Evolutionary conservation across 2,113 vertebrate genomes (phyloP).

Genomic region (Ictidomys tridecemlineatus): DNA sequence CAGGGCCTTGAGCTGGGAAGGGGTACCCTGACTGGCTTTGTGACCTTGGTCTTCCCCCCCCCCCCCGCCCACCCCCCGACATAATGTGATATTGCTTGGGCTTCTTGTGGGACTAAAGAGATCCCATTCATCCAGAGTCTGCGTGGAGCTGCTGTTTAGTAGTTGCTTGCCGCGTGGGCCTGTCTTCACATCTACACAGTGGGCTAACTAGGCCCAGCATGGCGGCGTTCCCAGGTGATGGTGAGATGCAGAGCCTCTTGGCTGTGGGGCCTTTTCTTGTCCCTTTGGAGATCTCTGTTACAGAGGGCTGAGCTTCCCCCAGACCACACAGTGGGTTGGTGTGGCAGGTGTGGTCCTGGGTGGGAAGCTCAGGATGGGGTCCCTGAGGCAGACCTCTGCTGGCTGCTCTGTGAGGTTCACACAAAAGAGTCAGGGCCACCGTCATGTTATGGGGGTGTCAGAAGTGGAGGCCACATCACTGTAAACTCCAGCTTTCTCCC

Average conservation of each 20-base stretch:
- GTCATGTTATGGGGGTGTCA: not conserved
- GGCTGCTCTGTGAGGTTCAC: not conserved
- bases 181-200: not conserved
- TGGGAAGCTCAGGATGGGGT: not conserved
- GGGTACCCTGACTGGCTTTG: not conserved
- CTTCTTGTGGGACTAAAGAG: no score
- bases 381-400: not conserved
- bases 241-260: not conserved
- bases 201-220: not conserved
- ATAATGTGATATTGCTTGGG: not conserved
- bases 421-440: not conserved
- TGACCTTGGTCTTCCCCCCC: not conserved
- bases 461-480: not conserved
- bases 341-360: not conserved
- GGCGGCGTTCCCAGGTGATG: not conserved
- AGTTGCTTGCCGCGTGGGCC: no score
- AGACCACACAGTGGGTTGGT: no score
- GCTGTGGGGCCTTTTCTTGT: not conserved
- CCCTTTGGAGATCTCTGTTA: not conserved
- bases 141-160: not conserved
- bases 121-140: not conserved
- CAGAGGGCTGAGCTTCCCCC: not conserved
- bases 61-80: rapidly evolving
- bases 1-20: not conserved
- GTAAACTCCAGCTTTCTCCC: not conserved